Conservation (phyloP, 2,113 vertebrate genomes). For the Ceyx melanurus region DNA sequence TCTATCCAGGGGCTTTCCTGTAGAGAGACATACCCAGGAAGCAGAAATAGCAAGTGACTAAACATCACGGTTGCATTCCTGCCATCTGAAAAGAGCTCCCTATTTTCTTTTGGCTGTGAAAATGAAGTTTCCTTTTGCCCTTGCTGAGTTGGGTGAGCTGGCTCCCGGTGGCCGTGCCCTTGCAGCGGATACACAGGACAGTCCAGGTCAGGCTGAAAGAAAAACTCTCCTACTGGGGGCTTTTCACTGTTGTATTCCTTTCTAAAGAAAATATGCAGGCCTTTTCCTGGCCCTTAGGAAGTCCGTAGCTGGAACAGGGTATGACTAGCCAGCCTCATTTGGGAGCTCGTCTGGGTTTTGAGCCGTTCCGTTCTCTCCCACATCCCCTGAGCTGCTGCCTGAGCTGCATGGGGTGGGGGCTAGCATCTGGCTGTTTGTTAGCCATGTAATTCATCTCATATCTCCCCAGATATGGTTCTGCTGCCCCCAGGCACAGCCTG, state of each 20-base stretch:
- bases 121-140: constrained; percentile 50
- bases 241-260: constrained; percentile 56
- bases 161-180: constrained; percentile 37
- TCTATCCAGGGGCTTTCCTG: constrained; percentile 10
- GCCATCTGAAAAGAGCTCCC: constrained; percentile 53
- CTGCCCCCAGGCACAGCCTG: background rate
- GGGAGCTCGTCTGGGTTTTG: background rate
- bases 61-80: constrained; percentile 24
- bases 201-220: constrained; percentile 62
- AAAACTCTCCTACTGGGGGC: constrained; percentile 38
- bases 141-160: background rate
- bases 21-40: background rate
- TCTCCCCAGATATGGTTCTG: background rate
- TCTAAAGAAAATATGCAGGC: constrained; percentile 48
- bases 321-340: constrained; percentile 38
- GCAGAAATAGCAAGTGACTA: constrained; percentile 44
- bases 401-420: background rate
- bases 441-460: constrained; percentile 7
- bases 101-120: constrained; percentile 37
- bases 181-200: background rate
- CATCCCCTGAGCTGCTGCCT: background rate
- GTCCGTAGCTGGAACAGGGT: constrained; percentile 29
- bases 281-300: constrained; percentile 41
- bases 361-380: background rate
- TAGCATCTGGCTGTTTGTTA: constrained; percentile 7